These are phyloP conservation scores for Gallinago undulata DNA, from an alignment of 2,113 vertebrate genomes.

Conservation along the genomic window DNA sequence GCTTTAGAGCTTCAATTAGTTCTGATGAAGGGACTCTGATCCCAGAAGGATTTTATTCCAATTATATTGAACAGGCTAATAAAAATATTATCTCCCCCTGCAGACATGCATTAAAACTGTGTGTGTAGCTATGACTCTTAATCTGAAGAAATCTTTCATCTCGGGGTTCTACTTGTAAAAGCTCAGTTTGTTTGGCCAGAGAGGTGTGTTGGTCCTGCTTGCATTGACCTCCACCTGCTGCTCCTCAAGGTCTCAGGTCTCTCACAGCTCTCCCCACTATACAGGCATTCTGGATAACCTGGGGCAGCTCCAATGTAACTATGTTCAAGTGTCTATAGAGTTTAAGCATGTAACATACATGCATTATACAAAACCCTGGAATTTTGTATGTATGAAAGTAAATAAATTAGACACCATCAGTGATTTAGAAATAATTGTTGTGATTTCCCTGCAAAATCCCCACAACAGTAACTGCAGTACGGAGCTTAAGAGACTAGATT, in stretches of 20 bases:
- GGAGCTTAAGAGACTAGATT: background rate
- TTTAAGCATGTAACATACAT: background rate
- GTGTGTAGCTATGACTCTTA: background rate
- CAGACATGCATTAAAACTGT: background rate
- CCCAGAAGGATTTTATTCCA: background rate
- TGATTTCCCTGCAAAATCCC: background rate
- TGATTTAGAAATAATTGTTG: background rate
- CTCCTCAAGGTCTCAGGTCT: background rate
- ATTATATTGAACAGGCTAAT: background rate
- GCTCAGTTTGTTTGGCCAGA: background rate
- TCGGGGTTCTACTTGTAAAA: background rate
- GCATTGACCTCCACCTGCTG: background rate
- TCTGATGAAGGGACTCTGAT: background rate
- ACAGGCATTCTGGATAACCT: background rate
- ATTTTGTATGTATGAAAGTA: background rate
- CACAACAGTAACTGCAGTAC: background rate
- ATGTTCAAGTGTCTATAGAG: background rate
- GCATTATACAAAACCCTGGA: background rate
- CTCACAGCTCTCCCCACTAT: background rate
- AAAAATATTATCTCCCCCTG: background rate
- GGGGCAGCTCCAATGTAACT: background rate
- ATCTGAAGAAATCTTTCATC: background rate
- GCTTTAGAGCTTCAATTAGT: background rate
- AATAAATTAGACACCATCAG: background rate
- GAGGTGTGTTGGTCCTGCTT: background rate